Evolutionary conservation across 1,140 invertebrate species (phyloP).

Genomic region (Lepidostoma basale): DNA sequence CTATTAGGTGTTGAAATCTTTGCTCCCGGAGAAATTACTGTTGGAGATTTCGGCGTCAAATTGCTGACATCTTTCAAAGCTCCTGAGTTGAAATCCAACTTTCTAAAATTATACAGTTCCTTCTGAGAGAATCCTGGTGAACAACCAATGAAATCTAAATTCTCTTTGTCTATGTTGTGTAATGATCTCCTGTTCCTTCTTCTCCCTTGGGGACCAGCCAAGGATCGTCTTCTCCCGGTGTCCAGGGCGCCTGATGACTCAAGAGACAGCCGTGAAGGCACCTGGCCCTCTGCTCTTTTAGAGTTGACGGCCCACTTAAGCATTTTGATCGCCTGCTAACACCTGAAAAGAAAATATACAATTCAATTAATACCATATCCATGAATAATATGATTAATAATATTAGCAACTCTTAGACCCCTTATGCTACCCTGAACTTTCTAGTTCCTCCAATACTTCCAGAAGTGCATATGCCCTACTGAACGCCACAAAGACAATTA

Average conservation of each 20-base stretch:
- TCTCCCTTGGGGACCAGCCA: constrained; percentile 23
- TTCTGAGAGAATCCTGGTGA: constrained; percentile 35
- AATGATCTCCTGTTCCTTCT: constrained; percentile 24
- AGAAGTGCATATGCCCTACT: no score
- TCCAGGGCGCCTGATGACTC: constrained; percentile 29
- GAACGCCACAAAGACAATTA: no score
- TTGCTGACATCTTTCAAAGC: constrained; percentile 44
- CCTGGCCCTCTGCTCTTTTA: constrained; percentile 36
- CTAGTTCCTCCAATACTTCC: no score
- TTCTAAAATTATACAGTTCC: constrained; percentile 34
- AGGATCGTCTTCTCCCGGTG: constrained; percentile 29
- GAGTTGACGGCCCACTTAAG: constrained; percentile 43
- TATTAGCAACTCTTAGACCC: no score
- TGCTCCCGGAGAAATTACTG: constrained; percentile 10
- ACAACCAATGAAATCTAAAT: constrained; percentile 33
- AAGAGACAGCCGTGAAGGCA: constrained; percentile 29
- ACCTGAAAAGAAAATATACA: background rate
- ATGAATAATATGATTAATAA: no score
- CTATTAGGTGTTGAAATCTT: constrained; percentile 29
- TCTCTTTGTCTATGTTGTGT: constrained; percentile 38
- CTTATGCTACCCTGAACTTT: no score
- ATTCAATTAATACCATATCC: no score
- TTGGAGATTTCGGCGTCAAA: constrained; percentile 36
- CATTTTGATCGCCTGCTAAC: constrained; percentile 26
- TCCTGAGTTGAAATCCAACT: constrained; percentile 29